phyloP scores from a whole-genome alignment of 1,140 invertebrate species.

The Cyclina sinensis region DNA sequence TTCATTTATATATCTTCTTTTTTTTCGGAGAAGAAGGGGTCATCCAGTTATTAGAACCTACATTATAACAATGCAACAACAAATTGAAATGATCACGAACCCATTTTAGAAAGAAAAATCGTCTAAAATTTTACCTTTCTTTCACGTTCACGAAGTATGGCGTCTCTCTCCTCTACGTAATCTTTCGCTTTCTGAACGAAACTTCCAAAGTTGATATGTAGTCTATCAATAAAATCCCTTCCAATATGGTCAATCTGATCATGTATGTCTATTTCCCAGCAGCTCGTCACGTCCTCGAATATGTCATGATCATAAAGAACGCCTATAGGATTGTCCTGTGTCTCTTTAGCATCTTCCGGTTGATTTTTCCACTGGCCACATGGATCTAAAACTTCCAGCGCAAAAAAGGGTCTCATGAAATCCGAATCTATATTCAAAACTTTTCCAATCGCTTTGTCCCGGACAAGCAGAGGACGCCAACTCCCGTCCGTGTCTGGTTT shows the following conservation, averaged over 20 bases:
- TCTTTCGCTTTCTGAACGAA: constrained; percentile 83
- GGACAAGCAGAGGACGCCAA: constrained; percentile 77
- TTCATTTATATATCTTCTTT: too few species aligned
- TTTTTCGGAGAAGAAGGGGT: too few species aligned
- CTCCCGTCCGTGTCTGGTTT: constrained; percentile 81
- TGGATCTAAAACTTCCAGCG: constrained; percentile 76
- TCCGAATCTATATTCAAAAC: constrained; percentile 83
- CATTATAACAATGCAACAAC: too few species aligned
- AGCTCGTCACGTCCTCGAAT: constrained; percentile 83
- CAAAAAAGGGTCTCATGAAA: constrained; percentile 80
- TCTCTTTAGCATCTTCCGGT: constrained; percentile 71
- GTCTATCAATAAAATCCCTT: constrained; percentile 79
- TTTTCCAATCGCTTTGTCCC: constrained; percentile 82
- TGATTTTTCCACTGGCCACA: constrained; percentile 74
- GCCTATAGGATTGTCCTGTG: constrained; percentile 72
- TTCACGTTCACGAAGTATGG: constrained; percentile 79
- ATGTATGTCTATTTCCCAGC: constrained; percentile 84
- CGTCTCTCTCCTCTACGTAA: constrained; percentile 80
- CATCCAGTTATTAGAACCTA: too few species aligned
- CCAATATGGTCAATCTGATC: constrained; percentile 85
- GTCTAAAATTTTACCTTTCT: constrained; percentile 75
- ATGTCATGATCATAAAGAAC: constrained; percentile 81
- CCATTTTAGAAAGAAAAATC: too few species aligned
- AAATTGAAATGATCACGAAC: too few species aligned
- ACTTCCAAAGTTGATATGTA: constrained; percentile 82